Percentiles rank a stretch among this genome's conserved stretches.
Evolutionary conservation across 2,113 vertebrate genomes (phyloP).

Genomic region (Chaetops frenatus): DNA sequence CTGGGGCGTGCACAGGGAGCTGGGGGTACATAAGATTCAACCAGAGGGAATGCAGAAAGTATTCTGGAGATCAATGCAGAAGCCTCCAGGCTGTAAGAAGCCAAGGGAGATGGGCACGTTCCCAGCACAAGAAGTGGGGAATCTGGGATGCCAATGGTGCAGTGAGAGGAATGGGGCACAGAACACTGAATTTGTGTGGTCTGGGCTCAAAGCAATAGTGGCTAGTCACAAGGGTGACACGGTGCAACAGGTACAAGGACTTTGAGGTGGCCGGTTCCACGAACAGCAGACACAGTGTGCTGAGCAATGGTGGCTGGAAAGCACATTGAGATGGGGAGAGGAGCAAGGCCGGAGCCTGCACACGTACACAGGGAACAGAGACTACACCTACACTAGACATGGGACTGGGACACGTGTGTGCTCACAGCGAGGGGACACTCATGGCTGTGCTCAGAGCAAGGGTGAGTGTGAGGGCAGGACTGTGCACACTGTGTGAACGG

Average conservation of each 20-base stretch:
- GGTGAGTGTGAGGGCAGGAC: neutral
- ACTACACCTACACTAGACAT: neutral
- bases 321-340: slow-evolving; percentile 36
- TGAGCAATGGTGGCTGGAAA: slow-evolving; percentile 47
- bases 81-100: neutral
- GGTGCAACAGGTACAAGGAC: neutral
- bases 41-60: rapidly evolving
- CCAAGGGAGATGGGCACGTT: neutral
- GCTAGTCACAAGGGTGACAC: neutral
- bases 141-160: neutral
- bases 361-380: neutral
- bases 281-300: slow-evolving; percentile 33
- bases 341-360: neutral
- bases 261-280: neutral
- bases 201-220: neutral
- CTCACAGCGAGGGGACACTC: neutral
- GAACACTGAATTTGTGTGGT: neutral
- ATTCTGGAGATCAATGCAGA: neutral
- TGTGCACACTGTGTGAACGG: neutral
- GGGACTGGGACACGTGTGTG: neutral
- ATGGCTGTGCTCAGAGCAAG: neutral
- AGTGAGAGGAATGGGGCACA: neutral
- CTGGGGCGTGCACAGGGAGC: neutral
- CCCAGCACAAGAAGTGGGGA: neutral
- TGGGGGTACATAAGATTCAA: neutral